A percentile compares a stretch with the other conserved stretches of the same genome.
These are phyloP conservation scores for Tachina fera DNA, from an alignment of 2,888 invertebrate species.

Conservation along the genomic window DNA sequence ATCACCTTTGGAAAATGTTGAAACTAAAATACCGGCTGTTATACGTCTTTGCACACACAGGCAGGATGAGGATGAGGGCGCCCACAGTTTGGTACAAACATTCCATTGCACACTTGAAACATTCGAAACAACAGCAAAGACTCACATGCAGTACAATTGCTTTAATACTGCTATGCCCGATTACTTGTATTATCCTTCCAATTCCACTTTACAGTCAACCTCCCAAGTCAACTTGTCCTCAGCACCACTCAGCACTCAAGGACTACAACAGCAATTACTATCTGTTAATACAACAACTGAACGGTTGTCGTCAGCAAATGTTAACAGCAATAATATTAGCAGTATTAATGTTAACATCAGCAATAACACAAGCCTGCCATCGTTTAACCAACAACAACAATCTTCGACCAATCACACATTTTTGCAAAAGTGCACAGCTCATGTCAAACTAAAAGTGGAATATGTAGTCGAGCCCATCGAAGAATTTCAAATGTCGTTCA, in stretches of 20 bases:
- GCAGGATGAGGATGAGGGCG: not conserved
- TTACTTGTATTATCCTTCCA: slow-evolving; percentile 25
- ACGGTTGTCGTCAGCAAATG: slow-evolving; percentile 20
- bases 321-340: slow-evolving; percentile 25
- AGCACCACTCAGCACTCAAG: slow-evolving; percentile 9
- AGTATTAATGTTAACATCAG: slow-evolving; percentile 5
- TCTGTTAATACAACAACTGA: slow-evolving; percentile 44
- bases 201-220: not conserved
- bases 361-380: slow-evolving; percentile 45
- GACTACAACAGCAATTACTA: slow-evolving; percentile 33
- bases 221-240: not conserved
- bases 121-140: slow-evolving; percentile 72
- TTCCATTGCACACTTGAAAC: slow-evolving; percentile 80
- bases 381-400: slow-evolving; percentile 42
- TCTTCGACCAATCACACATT: not conserved
- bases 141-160: slow-evolving; percentile 47
- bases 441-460: slow-evolving; percentile 77
- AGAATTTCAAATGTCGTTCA: slow-evolving; percentile 80
- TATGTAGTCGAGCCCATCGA: slow-evolving; percentile 77
- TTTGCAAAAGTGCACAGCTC: slow-evolving; percentile 75
- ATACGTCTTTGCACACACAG: slow-evolving; percentile 16
- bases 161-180: slow-evolving; percentile 34
- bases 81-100: slow-evolving; percentile 73
- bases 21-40: slow-evolving; percentile 29
- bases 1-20: slow-evolving; percentile 38